Conservation (phyloP, 2,113 vertebrate genomes). For the Stegostoma tigrinum region DNA sequence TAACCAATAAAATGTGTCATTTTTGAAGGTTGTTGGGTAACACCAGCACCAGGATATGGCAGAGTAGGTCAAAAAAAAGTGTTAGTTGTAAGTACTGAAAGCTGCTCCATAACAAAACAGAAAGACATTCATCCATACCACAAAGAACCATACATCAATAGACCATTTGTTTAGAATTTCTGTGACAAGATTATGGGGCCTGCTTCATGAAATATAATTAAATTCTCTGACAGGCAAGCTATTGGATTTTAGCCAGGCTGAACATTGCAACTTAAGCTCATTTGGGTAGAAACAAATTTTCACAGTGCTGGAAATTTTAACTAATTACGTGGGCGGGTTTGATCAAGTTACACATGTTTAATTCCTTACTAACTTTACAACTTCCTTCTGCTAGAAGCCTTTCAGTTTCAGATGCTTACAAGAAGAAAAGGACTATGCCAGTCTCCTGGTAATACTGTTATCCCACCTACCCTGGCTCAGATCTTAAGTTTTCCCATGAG, state of each 20-base stretch:
- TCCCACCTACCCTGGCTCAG: not conserved
- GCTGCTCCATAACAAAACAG: not conserved
- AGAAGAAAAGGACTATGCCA: not conserved
- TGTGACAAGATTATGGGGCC: not conserved
- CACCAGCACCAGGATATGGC: not conserved
- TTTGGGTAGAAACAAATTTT: not conserved
- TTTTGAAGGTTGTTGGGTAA: not conserved
- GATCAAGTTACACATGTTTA: not conserved
- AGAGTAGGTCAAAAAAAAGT: not conserved
- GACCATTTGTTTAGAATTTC: not conserved
- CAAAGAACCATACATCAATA: not conserved
- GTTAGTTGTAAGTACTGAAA: not conserved
- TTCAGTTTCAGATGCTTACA: not conserved
- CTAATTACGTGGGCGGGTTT: not conserved
- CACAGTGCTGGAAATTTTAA: not conserved
- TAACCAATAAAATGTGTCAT: not conserved
- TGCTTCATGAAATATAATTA: not conserved
- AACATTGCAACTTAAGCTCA: not conserved
- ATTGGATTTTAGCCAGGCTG: not conserved
- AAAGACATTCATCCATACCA: not conserved
- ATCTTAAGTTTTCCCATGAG: not conserved
- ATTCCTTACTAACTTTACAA: not conserved
- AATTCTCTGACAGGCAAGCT: not conserved
- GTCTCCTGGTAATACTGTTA: not conserved
- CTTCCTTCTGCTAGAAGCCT: not conserved